Base-by-base conservation (phyloP, 2,113 vertebrate species). In the Opisthocomus hoazin region DNA sequence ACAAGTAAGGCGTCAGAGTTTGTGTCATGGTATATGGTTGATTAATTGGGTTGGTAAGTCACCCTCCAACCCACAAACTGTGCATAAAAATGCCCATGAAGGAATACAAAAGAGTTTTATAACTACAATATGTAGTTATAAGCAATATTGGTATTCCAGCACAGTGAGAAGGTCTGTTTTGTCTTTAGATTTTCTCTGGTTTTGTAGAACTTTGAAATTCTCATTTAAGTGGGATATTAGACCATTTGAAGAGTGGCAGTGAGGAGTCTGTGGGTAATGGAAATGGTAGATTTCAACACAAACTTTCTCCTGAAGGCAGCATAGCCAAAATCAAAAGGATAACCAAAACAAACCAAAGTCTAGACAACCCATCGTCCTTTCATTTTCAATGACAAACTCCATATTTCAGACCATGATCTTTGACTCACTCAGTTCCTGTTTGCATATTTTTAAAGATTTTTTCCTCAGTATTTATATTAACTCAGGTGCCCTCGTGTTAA, bases 41-140 rank as follows among this genome's bases (percentile, higher is more conserved):
- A 99, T 98, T 98, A 98, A 98, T 98, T 98, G 98, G 98, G 97
- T 98, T 98, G 97, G 98, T 98, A 97, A 98, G 96, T 92, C 93
- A 89, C 73, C 45, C 70, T 93, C 85, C 91, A 95, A 86, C 86
- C 95, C 94, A 29, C 95, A 98, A 97, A 98, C 88, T 97, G 96
- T 71, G 93, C 95, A 97, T 96, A 91, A 97, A 98, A 98, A 66
- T 75, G 80, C 66, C 87, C 79, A 60, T 77, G 96, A 94, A 96
- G 84, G 76, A 95, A 97, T 91, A 97, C 91, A 97, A 97, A 86
- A 92, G 61, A 85, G 96, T 95, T 97, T 97, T 96, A 95, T 86
- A 94, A 73, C 60, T 84, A 88, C 93, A 93, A 93, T 97, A 93
- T 63, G 27, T 57, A 89, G 77, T 78, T 89, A 84, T 66, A 91